These are phyloP conservation scores for Podarcis muralis DNA, from an alignment of 2,113 vertebrate genomes.

Conservation along the genomic window DNA sequence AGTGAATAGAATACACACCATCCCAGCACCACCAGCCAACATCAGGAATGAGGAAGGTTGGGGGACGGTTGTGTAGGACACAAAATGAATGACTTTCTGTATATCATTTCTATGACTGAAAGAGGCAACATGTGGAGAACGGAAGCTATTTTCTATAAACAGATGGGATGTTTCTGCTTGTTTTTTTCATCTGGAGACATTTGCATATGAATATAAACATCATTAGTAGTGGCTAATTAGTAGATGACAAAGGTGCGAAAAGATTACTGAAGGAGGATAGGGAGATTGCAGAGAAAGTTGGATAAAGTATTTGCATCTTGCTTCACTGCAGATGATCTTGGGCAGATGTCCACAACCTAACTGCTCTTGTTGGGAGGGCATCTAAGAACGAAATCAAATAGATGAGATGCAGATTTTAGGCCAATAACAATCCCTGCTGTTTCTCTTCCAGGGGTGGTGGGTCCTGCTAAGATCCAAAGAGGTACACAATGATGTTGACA, in stretches of 20 bases:
- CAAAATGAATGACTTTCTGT: slow-evolving; percentile 70
- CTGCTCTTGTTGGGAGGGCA: neutral
- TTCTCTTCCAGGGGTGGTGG: too few species aligned
- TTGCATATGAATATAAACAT: slow-evolving; percentile 84
- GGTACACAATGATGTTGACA: too few species aligned
- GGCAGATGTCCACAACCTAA: slow-evolving; percentile 65
- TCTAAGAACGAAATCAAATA: neutral
- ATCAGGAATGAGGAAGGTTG: too few species aligned
- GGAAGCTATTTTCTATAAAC: slow-evolving; percentile 73
- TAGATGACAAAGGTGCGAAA: slow-evolving; percentile 12
- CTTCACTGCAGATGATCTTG: slow-evolving; percentile 71
- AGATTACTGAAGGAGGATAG: neutral
- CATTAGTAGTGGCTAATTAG: slow-evolving; percentile 77
- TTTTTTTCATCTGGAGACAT: slow-evolving; percentile 67
- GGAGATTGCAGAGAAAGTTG: neutral
- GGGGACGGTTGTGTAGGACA: slow-evolving; percentile 4
- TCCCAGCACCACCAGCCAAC: too few species aligned
- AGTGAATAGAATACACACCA: too few species aligned
- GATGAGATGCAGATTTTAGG: neutral
- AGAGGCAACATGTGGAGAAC: slow-evolving; percentile 69
- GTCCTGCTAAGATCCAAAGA: too few species aligned
- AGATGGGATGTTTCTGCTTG: slow-evolving; percentile 74
- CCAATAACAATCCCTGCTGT: neutral
- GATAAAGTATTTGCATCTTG: slow-evolving; percentile 14
- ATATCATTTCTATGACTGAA: slow-evolving; percentile 71